Evolutionary conservation across 2,113 vertebrate species (phyloP).

Genomic region (Gymnorhina tibicen): DNA sequence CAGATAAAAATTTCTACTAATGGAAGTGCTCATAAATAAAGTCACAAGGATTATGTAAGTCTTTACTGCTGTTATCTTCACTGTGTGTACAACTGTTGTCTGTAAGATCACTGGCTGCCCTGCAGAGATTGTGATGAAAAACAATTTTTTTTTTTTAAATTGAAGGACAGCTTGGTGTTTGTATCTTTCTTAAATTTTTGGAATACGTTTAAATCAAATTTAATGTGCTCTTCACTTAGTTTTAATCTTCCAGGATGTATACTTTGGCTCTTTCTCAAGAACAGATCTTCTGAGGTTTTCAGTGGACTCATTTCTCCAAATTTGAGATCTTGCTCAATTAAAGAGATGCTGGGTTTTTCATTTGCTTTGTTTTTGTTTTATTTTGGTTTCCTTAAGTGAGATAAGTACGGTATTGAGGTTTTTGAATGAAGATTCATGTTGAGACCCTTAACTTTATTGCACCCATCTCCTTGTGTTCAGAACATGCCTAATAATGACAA

Average conservation of each 20-base stretch:
- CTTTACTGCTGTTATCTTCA: not conserved
- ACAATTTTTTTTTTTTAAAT: not conserved
- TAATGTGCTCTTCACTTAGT: slow-evolving; percentile 16
- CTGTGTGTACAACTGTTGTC: not conserved
- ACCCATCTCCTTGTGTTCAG: not conserved
- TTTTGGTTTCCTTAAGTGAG: not conserved
- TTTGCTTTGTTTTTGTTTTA: not conserved
- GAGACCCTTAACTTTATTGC: not conserved
- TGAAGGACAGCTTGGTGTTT: not conserved
- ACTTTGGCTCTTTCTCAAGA: slow-evolving; percentile 37
- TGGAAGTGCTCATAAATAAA: not conserved
- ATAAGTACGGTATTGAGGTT: not conserved
- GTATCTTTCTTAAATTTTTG: not conserved
- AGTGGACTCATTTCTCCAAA: not conserved
- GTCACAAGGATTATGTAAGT: not conserved
- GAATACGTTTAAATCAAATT: slow-evolving; percentile 27
- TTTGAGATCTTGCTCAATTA: not conserved
- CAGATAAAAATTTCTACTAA: not conserved
- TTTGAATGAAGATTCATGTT: not conserved
- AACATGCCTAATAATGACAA: not conserved
- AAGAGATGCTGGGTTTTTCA: not conserved
- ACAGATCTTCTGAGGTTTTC: not conserved
- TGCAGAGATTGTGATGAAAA: not conserved
- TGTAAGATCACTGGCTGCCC: not conserved
- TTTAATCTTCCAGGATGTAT: slow-evolving; percentile 52